Evolutionary conservation across 2,797 vertebrate species (phyloP), one percentile per base, ranked within the genome.

Genomic region (Acrossocheilus wenchowensis): DNA sequence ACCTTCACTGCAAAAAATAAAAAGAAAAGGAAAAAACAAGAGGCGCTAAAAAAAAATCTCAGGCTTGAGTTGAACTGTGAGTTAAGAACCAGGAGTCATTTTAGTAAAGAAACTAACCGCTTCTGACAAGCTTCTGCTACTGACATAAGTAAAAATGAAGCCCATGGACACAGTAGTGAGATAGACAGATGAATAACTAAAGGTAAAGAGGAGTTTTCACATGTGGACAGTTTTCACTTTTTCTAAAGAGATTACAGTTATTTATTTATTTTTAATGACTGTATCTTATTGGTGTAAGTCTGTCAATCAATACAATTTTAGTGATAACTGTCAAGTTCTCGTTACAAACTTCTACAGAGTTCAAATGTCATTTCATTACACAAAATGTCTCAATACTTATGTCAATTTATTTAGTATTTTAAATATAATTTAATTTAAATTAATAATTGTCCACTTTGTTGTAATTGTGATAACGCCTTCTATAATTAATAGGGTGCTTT

Each of bases 81-180:
- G 97, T 93, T 97, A 97, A 97, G 97, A 98, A 97, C 96, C 97
- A 97, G 98, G 97, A 96, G 97, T 98, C 96, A 96, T 97, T 98
- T 98, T 96, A 92, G 91, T 91, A 94, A 95, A 97, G 97, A 97
- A 96, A 95, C 97, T 97, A 99, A 99, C 97, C 94, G 95, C 95
- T 97, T 97, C 96, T 99, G 97, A 98, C 97, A 98, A 97, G 97
- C 96, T 96, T 94, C 96, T 94, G 94, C 75, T 66, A 30, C 64
- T 78, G 80, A 87, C 50, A 69, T 69, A 48, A 87, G 39, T 83
- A 45, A 71, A 87, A 87, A 77, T 71, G 80, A 90, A 90, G 36
- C 74, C 69, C 7, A 23, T 64, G 45, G 81, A 77, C 39, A 60
- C 39, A 36, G 41, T 26, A 48, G 17, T 52, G 11, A 83, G 77